Evolutionary conservation across 1,140 invertebrate species (phyloP), one percentile per base, ranked within the genome.

Genomic region (Matsumurasca onukii): DNA sequence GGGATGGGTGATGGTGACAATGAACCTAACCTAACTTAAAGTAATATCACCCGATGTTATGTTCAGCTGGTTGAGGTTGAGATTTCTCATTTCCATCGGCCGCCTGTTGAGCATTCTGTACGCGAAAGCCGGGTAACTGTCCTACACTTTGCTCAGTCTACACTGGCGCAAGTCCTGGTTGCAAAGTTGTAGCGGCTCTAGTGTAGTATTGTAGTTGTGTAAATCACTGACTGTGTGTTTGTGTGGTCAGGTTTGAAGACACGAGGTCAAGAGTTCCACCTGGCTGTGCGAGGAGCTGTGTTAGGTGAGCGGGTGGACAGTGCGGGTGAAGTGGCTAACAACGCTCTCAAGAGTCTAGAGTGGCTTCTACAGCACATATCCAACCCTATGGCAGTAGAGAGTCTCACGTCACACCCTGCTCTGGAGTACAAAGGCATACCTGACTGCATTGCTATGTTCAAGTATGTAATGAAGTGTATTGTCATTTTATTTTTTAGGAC

Each of bases 361-460:
- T 59, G 55, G 55, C 25, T 59, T 22, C 5, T 59, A 27, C 15
- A 25, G 13, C 55, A 59, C 25, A 59, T 59, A 15, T 59, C 55
- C 25, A 59, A 59, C 22, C 55, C 90, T 0, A 82, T 83, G 74
- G 82, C 83, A 1, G 76, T 91, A 31, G 91, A 93, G 78, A 84
- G 84, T 55, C 79, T 83, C 72, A 86, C 92, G 27, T 77, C 83
- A 64, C 91, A 94, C 77, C 83, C 86, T 20, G 77, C 82, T 39
- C 78, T 93, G 2, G 78, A 82, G 48, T 94, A 93, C 72, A 82
- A 82, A 74, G 91, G 91, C 30, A 83, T 89, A 34, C 80, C 91
- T 73, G 90, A 93, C 77, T 92, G 90, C 74, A 81, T 93, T 73
- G 91, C 88, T 45, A 76, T 80, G 49, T 91, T 88, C 76, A 86